phyloP scores from a whole-genome alignment of 1,140 invertebrate species.

The Nylanderia fulva region DNA sequence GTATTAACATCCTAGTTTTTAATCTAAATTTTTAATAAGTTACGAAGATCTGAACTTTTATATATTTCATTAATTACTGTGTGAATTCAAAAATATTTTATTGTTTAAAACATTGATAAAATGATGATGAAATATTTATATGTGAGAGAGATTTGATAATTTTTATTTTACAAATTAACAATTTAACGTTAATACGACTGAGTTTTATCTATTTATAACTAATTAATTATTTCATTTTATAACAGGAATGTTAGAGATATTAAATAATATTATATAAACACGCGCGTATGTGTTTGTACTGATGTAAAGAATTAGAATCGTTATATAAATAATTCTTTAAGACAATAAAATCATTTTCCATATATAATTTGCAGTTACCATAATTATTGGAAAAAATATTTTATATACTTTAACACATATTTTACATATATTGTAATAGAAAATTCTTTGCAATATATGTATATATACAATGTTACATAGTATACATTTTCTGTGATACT shows the following conservation, averaged over 20 bases:
- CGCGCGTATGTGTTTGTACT: background rate
- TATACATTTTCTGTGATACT: slow-evolving; percentile 69
- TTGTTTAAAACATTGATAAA: slow-evolving; percentile 1
- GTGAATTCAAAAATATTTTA: background rate
- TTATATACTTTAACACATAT: background rate
- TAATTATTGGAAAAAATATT: slow-evolving; percentile 86
- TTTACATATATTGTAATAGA: slow-evolving; percentile 66
- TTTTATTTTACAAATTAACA: background rate
- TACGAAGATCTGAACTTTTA: background rate
- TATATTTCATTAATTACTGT: slow-evolving; percentile 6
- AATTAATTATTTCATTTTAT: slow-evolving; percentile 16
- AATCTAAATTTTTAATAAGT: background rate
- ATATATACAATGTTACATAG: slow-evolving; percentile 89
- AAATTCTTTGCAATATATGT: slow-evolving; percentile 89
- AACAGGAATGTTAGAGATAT: background rate
- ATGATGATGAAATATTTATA: background rate
- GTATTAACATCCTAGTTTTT: background rate
- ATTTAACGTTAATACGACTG: background rate
- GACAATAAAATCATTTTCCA: slow-evolving; percentile 61
- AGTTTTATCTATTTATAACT: background rate
- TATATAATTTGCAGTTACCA: slow-evolving; percentile 86
- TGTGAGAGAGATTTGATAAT: background rate
- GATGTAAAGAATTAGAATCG: slow-evolving; percentile 6
- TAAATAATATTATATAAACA: slow-evolving; percentile 12
- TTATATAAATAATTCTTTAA: slow-evolving; percentile 47